Percentiles rank a stretch among this genome's conserved stretches.
phyloP scores from a whole-genome alignment of 1,140 invertebrate species.

The Pentalonia nigronervosa region DNA sequence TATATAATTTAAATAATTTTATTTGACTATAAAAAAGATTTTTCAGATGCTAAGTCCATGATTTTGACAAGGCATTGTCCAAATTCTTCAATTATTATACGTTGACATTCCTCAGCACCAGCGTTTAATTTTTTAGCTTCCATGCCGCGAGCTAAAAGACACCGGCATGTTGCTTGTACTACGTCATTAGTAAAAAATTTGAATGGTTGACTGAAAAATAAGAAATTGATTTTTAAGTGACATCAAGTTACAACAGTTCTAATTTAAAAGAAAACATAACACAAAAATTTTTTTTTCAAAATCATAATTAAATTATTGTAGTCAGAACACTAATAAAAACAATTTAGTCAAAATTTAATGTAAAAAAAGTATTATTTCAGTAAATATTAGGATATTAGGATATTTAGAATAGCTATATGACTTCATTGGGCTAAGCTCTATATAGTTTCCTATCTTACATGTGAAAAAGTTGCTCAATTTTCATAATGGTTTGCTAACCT shows the following conservation, averaged over 20 bases:
- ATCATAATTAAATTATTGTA: no score
- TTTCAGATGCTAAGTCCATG: slow-evolving; percentile 74
- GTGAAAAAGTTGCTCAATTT: no score
- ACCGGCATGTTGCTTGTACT: slow-evolving; percentile 94
- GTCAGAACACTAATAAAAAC: no score
- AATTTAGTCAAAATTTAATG: no score
- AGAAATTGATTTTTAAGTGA: not conserved
- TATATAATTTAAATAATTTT: not conserved
- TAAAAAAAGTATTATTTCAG: no score
- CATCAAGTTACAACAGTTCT: not conserved
- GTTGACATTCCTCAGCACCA: slow-evolving; percentile 79
- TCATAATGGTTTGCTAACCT: no score
- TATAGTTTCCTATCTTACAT: no score
- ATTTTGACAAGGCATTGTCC: slow-evolving; percentile 92
- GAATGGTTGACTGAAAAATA: slow-evolving; percentile 72
- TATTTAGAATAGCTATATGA: no score
- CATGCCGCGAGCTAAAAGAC: slow-evolving; percentile 89
- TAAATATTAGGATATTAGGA: no score
- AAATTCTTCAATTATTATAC: slow-evolving; percentile 91
- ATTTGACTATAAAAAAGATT: slow-evolving; percentile 60
- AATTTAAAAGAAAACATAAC: not conserved
- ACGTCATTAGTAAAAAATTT: slow-evolving; percentile 92
- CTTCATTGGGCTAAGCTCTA: no score
- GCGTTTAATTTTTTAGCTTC: slow-evolving; percentile 73
- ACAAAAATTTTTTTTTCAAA: no score